phyloP scores from a whole-genome alignment of 1,140 invertebrate species.

The Papilio polytes region DNA sequence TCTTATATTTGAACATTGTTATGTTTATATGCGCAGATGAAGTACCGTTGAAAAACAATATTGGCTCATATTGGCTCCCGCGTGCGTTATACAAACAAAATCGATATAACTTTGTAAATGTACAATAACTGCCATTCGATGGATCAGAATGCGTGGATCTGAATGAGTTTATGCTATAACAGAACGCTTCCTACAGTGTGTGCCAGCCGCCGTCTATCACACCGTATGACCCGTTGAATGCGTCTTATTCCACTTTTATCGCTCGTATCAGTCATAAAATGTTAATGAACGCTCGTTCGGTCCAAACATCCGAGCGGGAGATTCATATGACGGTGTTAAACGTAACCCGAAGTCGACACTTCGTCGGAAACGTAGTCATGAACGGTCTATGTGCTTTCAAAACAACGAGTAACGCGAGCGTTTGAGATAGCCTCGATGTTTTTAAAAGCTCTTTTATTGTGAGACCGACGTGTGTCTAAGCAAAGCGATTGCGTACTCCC shows the following conservation, averaged over 20 bases:
- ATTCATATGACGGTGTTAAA: conserved; percentile 82
- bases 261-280: conserved; percentile 82
- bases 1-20: conserved; percentile 26
- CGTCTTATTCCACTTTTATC: conserved; percentile 82
- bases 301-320: conserved; percentile 81
- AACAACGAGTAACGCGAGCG: conserved; percentile 78
- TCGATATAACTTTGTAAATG: conserved; percentile 64
- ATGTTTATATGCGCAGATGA: conserved; percentile 13
- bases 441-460: conserved; percentile 77
- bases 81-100: conserved; percentile 65
- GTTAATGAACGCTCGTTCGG: conserved; percentile 80
- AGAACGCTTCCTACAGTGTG: conserved; percentile 66
- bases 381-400: conserved; percentile 78
- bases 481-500: conserved; percentile 13
- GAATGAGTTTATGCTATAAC: conserved; percentile 72
- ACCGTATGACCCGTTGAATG: conserved; percentile 77
- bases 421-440: conserved; percentile 71
- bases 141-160: conserved; percentile 66
- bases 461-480: conserved; percentile 50
- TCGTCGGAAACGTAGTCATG: conserved; percentile 80
- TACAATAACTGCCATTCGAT: conserved; percentile 70
- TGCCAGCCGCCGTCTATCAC: conserved; percentile 75
- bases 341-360: conserved; percentile 80
- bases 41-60: conserved; percentile 32
- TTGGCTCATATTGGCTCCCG: conserved; percentile 46